Base-by-base conservation (phyloP, 2,113 vertebrate genomes). In the Opisthocomus hoazin region DNA sequence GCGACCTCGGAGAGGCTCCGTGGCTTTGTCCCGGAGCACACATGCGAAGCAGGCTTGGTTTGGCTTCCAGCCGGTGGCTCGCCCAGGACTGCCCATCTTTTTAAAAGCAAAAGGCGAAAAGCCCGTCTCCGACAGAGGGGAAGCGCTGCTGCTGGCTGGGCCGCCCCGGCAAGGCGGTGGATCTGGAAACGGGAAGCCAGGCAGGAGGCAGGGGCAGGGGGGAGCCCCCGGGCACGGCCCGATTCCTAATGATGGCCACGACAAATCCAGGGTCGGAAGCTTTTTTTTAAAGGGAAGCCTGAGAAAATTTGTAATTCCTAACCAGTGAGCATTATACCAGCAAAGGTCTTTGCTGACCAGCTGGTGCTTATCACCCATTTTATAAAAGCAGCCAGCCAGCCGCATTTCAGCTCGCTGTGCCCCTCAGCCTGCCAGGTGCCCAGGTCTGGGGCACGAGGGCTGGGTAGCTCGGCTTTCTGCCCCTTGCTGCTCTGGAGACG, bases 171-270 rank as follows among this genome's bases (percentile, higher is more conserved):
- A 15, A 30, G 65, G 39, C 17, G 19, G n/a, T 7, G 26, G 66
- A 15, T 41, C 39, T 19, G 10, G 13, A 56, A 56, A 54, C 4
- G 30, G 26, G 43, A 37, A 22, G 58, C 12, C 69, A 29, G 51
- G 51, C 32, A 15, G 36, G 56, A 63, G n/a, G 50, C 41, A 21
- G 46, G 7, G 41, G 50, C 50, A 19, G 24, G 7, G 17, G 15
- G 14, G 30, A 77, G 34, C 1, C 0, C 11, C 17, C 41, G 48
- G 50, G n/a, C 4, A 1, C 5, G 43, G 53, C 51, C 50, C 14
- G 11, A 69, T 58, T 58, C 43, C 39, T 50, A 32, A 39, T 22
- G 63, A 37, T 26, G 51, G 51, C 41, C 63, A 20, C 32, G 34
- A 32, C 41, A 37, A 68, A 32, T 7, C 41, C 63, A 56, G 63